A percentile compares a stretch with the other conserved stretches of the same genome.
Evolutionary conservation across 2,797 vertebrate genomes (phyloP).

Genomic region (Anniella stebbinsi): DNA sequence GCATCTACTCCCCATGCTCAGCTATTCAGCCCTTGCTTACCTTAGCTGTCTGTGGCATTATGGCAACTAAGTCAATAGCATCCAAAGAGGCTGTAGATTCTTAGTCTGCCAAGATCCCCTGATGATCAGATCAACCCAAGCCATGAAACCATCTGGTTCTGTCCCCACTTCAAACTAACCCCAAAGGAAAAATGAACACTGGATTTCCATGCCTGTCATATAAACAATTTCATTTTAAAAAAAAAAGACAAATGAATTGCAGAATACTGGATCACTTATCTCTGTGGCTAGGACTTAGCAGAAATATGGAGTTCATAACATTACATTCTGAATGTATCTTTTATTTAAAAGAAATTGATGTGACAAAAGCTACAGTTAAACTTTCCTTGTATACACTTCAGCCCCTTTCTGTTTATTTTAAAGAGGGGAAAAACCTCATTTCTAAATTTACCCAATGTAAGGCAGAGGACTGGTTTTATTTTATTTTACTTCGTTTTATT

Average conservation of each 20-base stretch:
- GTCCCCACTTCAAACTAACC: neutral
- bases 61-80: neutral
- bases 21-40: neutral
- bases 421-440: conserved; percentile 29
- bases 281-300: conserved; percentile 28
- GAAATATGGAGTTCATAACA: conserved; percentile 29
- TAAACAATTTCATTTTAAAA: neutral
- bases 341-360: conserved; percentile 29
- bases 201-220: neutral
- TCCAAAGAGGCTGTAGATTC: neutral
- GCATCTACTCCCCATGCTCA: neutral
- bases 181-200: rapidly evolving
- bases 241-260: too few relatives aligned
- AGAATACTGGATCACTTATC: neutral
- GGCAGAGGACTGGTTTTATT: neutral
- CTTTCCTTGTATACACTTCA: conserved; percentile 9
- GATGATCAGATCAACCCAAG: neutral
- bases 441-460: conserved; percentile 55
- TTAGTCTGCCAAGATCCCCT: neutral
- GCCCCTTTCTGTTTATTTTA: conserved; percentile 40
- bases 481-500: conserved; percentile 3
- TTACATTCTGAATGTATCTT: conserved; percentile 36
- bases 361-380: conserved; percentile 44
- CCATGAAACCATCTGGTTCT: neutral
- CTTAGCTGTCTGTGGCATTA: neutral